A percentile compares a stretch with the other conserved stretches of the same genome.
These are phyloP conservation scores for Theodoxus fluviatilis DNA, from an alignment of 2,888 invertebrate species.

Conservation along the genomic window DNA sequence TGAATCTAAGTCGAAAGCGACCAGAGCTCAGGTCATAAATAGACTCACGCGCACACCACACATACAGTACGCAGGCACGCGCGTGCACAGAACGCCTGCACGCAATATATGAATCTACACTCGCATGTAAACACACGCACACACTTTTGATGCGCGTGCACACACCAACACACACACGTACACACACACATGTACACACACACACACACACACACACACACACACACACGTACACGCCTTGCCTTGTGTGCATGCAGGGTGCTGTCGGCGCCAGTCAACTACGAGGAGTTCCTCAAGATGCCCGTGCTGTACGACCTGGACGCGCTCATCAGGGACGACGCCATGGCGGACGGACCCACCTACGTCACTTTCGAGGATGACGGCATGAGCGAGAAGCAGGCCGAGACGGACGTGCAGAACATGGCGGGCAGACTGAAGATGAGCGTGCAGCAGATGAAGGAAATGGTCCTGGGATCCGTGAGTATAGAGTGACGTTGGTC, in stretches of 20 bases:
- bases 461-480: constrained; percentile 57
- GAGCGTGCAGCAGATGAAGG: constrained; percentile 63
- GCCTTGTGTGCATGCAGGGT: constrained; percentile 39
- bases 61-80: too few relatives aligned
- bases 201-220: background rate
- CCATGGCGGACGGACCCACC: constrained; percentile 48
- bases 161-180: background rate
- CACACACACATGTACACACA: too few relatives aligned
- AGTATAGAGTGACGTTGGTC: too few relatives aligned
- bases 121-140: too few relatives aligned
- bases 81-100: too few relatives aligned
- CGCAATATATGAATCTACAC: too few relatives aligned
- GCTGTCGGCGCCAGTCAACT: constrained; percentile 57
- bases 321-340: constrained; percentile 56
- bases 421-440: constrained; percentile 62
- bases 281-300: constrained; percentile 49
- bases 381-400: constrained; percentile 58
- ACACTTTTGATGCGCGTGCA: background rate
- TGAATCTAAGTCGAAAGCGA: too few relatives aligned
- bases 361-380: constrained; percentile 59
- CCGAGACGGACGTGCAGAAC: constrained; percentile 60
- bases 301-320: constrained; percentile 45
- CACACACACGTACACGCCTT: background rate
- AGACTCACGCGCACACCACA: too few relatives aligned
- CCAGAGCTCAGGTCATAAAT: too few relatives aligned